Percentiles rank a stretch among this genome's conserved stretches.
phyloP scores from a whole-genome alignment of 2,797 vertebrate species.

The Balearica regulorum region DNA sequence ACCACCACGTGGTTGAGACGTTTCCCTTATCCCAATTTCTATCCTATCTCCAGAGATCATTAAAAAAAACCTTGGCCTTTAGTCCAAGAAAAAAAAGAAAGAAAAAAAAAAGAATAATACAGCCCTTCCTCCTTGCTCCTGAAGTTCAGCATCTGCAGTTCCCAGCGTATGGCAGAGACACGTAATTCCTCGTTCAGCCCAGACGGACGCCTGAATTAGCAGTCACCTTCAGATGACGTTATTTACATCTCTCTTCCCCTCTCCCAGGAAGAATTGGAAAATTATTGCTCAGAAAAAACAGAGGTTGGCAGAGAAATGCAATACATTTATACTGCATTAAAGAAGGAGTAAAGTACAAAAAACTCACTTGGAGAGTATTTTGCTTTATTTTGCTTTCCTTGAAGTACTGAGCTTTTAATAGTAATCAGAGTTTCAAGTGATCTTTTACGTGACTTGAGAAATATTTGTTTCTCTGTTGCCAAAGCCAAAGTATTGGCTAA shows the following conservation, averaged over 20 bases:
- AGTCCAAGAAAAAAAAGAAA: background rate
- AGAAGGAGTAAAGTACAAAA: background rate
- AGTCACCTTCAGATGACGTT: background rate
- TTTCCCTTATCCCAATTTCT: background rate
- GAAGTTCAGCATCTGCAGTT: background rate
- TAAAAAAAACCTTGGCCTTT: background rate
- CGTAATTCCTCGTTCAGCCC: fast-evolving
- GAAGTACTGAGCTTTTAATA: background rate
- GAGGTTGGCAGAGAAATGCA: background rate
- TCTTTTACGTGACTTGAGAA: background rate
- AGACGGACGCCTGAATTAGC: background rate
- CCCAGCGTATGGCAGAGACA: background rate
- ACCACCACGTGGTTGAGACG: fast-evolving
- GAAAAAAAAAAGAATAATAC: background rate
- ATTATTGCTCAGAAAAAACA: background rate
- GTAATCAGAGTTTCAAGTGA: background rate
- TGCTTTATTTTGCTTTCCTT: background rate
- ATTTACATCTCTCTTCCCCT: background rate
- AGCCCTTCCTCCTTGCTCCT: background rate
- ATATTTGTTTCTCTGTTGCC: background rate
- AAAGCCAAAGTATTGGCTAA: background rate
- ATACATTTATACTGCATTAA: background rate
- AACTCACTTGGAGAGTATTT: background rate
- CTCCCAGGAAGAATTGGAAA: background rate
- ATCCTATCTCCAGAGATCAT: background rate